Evolutionary conservation across 2,797 vertebrate species (phyloP), one percentile per base, ranked within the genome.

Genomic region (Steatocranus sp.): DNA sequence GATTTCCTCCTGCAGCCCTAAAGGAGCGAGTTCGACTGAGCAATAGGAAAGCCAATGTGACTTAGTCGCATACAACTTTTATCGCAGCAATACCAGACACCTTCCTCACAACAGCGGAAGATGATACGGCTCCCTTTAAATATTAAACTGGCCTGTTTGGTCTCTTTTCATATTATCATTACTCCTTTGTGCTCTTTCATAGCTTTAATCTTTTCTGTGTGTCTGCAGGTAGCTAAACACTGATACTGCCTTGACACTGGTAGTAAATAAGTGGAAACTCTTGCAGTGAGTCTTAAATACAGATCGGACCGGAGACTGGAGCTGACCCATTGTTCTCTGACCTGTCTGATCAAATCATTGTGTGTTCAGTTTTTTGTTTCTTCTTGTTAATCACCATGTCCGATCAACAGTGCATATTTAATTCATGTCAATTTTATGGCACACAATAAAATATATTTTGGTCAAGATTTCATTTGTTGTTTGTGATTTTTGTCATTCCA

Each of bases 381-480:
- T 23, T 76, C 12, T 20, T 50, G 6, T 70, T 12, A 76, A 78
- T 36, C 9, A 15, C 3, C 3, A 51, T 51, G 56, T 78, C 10
- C 66, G 23, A 79, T 11, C 4, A 11, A n/a, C 11, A 27, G 8
- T 73, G 27, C 43, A 49, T 49, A 49, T 49, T 48, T 49, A n/a
- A 79, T 11, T 5, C 3, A 3, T 76, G 30, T 76, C 9, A 27
- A 5, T 48, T 51, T 38, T 66, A 8, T 58, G 77, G 30, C 76
- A 46, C 70, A 63, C 12, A 91, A 87, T 90, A 86, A 91, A 92
- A 49, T 86, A 53, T 92, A 92, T 89, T 93, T 90, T 92, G 48
- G 20, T 81, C 32, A 74, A 78, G 25, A 46, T 58, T 25, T 46
- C 50, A n/a, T 80, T 58, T 66, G 38, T 3, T 51, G 73, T 34